Evolutionary conservation across 1,140 invertebrate species (phyloP).

Genomic region (Battus philenor): DNA sequence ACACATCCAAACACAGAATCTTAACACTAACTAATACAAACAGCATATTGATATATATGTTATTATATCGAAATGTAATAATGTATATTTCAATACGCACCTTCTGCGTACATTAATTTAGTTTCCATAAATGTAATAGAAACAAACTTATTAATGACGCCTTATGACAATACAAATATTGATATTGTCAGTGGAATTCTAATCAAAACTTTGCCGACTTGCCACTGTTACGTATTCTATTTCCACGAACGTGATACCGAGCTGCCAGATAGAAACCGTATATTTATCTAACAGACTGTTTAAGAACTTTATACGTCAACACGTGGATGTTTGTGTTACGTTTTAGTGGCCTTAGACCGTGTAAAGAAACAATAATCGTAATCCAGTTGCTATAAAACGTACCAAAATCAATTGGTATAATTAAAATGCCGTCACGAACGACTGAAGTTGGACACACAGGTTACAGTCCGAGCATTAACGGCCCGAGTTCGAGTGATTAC

Average conservation of each 20-base stretch:
- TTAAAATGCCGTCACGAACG: conserved; percentile 38
- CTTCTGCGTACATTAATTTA: too few relatives aligned
- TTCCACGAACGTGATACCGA: not conserved
- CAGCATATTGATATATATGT: too few relatives aligned
- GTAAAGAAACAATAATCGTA: conserved; percentile 24
- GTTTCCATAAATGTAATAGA: too few relatives aligned
- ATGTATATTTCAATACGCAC: too few relatives aligned
- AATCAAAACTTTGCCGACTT: conserved; percentile 7
- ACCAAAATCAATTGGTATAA: conserved; percentile 33
- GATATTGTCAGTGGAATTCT: not conserved
- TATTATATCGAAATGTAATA: too few relatives aligned
- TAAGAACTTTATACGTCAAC: not conserved
- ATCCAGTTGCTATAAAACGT: conserved; percentile 26
- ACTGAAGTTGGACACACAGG: conserved; percentile 33
- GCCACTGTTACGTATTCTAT: not conserved
- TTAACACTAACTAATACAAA: too few relatives aligned
- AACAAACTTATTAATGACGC: too few relatives aligned
- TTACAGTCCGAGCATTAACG: conserved; percentile 43
- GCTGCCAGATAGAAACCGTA: not conserved
- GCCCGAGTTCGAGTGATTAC: conserved; percentile 35
- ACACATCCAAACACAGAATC: too few relatives aligned
- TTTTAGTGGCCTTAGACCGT: conserved; percentile 1
- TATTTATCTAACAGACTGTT: conserved; percentile 3
- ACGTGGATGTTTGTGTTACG: conserved; percentile 4
- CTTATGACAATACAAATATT: not conserved